Base-by-base conservation (phyloP, 1,140 invertebrate species). In the Drosophila lacertosa region DNA sequence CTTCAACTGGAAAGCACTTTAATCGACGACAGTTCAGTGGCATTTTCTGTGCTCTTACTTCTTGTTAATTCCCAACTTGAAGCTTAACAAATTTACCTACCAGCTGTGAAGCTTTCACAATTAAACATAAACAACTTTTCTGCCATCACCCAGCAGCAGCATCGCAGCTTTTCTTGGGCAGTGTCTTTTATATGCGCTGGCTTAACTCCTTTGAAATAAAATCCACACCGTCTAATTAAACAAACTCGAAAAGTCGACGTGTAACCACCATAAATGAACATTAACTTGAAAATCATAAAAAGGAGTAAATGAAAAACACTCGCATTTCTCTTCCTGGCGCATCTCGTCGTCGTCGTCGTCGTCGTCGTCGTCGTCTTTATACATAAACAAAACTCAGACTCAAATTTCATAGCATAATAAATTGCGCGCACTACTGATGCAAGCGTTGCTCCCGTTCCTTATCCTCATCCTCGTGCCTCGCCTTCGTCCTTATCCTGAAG, bases 221-320 rank as follows among this genome's bases (percentile, higher is more conserved):
- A 74, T 86, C 77, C 77, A 81, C 77, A 86, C 64, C 74, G 77
- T 86, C 81, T 86, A 86, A 86, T 86, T 86, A 86, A 86, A 86
- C 81, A 86, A 86, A 86, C 81, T 80, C 74, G 55, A 68, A 51
- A 84, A 86, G 82, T 86, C 82, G 77, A 86, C 60, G 77, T 86
- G 81, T 86, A 86, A 77, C 81, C 82, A 81, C 77, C 82, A 86
- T 88, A 86, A 86, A 86, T 86, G 82, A 86, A 86, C 81, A 86
- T 86, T 86, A 86, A 86, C 81, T 86, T 77, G 73, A 81, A 88
- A 86, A 86, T 88, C 84, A 86, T 86, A 86, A 86, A 84, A 86
- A 86, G 70, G 70, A 73, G 69, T 76, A 63, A 69, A 69, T 59
- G 58, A 69, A 67, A 48, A 71, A 59, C 57, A 45, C 66, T 57